Base-by-base conservation (phyloP, 2,113 vertebrate genomes). In the Xenopus laevis region DNA sequence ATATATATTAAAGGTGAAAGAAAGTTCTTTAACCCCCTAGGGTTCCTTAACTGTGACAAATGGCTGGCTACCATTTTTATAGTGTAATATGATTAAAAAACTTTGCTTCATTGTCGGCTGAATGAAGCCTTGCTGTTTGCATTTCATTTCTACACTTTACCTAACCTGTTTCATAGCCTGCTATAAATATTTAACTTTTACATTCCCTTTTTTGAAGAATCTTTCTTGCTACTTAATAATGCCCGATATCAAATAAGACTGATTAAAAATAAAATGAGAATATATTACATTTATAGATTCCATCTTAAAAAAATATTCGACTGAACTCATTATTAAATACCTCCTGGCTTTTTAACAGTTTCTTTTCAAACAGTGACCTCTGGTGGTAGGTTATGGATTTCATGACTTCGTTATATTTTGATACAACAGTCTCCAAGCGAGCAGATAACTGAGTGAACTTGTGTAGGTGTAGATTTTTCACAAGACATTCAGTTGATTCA, bases 361-460 rank as follows among this genome's bases (percentile, higher is more conserved):
- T 80, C 60, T 65, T 74, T 45, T 80, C 71, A 68, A 80, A 77
- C 50, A 80, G 79, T 8, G 65, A 33, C 62, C 30, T 78, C 61
- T 80, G 74, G 45, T 78, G 68, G 15, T 70, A 16, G n/a, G 61
- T 52, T 17, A 80, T 78, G 30, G 27, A 66, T 65, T 72, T 74
- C 61, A 71, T 4, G 0, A 78, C 33, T 33, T 78, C 66, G 18
- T 80, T 80, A 47, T 78, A 78, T 59, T 80, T 80, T 40, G 74
- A 80, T 33, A 66, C 55, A 1, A 78, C 63, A 12, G 71, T 72
- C 53, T 78, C 75, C 33, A 74, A 40, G 12, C 71, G 61, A 17
- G 53, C 45, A 33, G 10, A 63, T 21, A 70, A 63, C 18, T 59
- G 16, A 23, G 59, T 65, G 46, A 78, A 65, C 30, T 59, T 72